Base-by-base conservation (phyloP, 2,797 vertebrate species). In the Dendrocincla fuliginosa region DNA sequence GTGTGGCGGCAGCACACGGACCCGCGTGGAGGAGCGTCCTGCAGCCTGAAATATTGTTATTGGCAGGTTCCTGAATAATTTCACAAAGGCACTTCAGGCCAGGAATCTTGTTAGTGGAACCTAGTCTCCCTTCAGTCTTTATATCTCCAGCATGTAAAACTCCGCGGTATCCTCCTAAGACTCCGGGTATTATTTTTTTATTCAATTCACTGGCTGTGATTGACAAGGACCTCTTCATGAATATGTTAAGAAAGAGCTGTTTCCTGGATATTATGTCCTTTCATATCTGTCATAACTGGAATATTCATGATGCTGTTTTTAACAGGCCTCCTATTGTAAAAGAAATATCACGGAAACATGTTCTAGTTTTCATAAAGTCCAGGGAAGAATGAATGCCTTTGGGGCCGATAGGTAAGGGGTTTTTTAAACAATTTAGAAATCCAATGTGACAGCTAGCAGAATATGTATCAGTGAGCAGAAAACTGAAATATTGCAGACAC, bases 241-340 rank as follows among this genome's bases (percentile, higher is more conserved):
- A 91, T 96, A 94, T 93, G 87, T 85, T 94, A 92, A 68, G 75
- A 90, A 88, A 80, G 83, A 65, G 63, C 70, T 87, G 73, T 92
- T 97, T 97, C 81, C 91, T 96, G 65, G 94, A 91, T 97, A 95
- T 95, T 97, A 95, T 96, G 94, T 95, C 89, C 84, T 97, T 97
- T 97, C 89, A 95, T 97, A 97, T 96, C 95, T 96, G 79, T 87
- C 94, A 93, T 91, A 96, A 85, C 85, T 97, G 93, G 95, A 97
- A 97, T 98, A 97, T 97, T 97, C 95, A 97, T 96, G 89, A 86
- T 89, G 85, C 84, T 94, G 87, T 97, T 98, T 95, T 97, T 94
- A 95, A 96, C 75, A 94, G 91, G 47, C 69, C 78, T 93, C 46
- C 55, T 88, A 93, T 96, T 96, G 42, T 93, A 94, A 96, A 87